A percentile compares a stretch with the other conserved stretches of the same genome.
Evolutionary conservation across 2,797 vertebrate species (phyloP).

Genomic region (Hozukius guyotensis): DNA sequence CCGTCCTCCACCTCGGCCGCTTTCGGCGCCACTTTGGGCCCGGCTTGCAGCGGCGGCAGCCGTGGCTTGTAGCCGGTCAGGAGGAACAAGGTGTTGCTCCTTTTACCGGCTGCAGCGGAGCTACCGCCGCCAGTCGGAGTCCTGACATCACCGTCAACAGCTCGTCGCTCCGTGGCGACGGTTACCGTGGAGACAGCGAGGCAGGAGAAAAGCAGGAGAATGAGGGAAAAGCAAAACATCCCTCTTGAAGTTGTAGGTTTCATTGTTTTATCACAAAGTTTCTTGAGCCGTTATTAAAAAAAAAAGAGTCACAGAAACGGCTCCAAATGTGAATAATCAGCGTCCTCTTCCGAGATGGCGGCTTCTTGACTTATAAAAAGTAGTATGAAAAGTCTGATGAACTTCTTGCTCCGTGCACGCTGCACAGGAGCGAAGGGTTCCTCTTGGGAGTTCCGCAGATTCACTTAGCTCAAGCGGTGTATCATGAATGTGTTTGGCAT

Average conservation of each 20-base stretch:
- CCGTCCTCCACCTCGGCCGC: conserved; percentile 72
- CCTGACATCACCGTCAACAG: conserved; percentile 22
- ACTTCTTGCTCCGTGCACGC: not conserved
- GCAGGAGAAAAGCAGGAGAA: conserved; percentile 67
- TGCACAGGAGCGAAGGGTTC: not conserved
- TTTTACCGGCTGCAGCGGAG: conserved; percentile 30
- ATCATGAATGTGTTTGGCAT: conserved; percentile 47
- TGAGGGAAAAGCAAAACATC: conserved; percentile 59
- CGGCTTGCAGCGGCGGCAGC: conserved; percentile 45
- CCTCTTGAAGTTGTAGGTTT: conserved; percentile 23
- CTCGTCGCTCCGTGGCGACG: conserved; percentile 55
- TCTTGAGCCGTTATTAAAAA: not conserved
- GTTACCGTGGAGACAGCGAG: conserved; percentile 71
- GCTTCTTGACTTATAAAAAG: conserved; percentile 50
- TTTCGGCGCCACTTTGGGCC: conserved; percentile 67
- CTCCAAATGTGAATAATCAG: not conserved
- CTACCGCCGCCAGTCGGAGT: conserved; percentile 30
- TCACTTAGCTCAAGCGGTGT: conserved; percentile 31
- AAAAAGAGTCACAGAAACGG: conserved; percentile 12
- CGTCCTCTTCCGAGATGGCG: conserved; percentile 25
- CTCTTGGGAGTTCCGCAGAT: conserved; percentile 3
- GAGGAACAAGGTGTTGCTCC: conserved; percentile 60
- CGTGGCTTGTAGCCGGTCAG: conserved; percentile 70
- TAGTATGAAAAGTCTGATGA: conserved; percentile 35
- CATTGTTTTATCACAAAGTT: conserved; percentile 62